Base-by-base conservation (phyloP, 2,888 invertebrate species). In the Labia minor region DNA sequence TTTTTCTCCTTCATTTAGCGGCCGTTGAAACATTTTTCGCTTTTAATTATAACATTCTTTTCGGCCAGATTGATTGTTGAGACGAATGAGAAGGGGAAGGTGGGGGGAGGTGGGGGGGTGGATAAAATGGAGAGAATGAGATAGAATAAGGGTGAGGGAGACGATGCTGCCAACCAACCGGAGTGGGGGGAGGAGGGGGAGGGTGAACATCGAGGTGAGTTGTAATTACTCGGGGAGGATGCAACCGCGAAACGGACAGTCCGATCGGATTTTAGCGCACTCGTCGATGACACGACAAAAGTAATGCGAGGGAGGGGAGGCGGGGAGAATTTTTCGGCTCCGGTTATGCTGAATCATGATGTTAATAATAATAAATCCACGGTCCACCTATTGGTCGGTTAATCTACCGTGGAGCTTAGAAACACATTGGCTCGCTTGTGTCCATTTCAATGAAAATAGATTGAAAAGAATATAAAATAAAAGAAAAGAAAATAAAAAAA, bases 21-120 rank as follows among this genome's bases (percentile, higher is more conserved):
- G 49, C 49, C 49, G n/a, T n/a, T n/a, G n/a, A 8, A 49, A 49
- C 49, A 49, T 49, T 49, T 49, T 49, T 49, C 49, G 49, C 49
- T 49, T 49, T 49, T 49, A 49, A 49, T 49, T 49, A 49, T 49
- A 49, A 49, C 49, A 49, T 49, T 49, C 49, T 49, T 49, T 49
- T 49, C 49, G 49, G 3, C 49, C 49, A 49, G 49, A 49, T 49
- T 49, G 49, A 49, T 49, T 49, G 49, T 49, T 16, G 49, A 16
- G 33, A 33, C 6, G 33, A 49, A 49, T 3, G 49, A 49, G 4
- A 49, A 4, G n/a, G 49, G 49, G 49, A 49, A 10, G 49, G 14
- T n/a, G 49, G 49, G 49, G 26, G 26, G 26, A 26, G 26, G 8
- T 26, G 26, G 8, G 26, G 26, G 26, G 26, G 26, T n/a, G n/a